Evolutionary conservation across 2,888 invertebrate species (phyloP), one percentile per base, ranked within the genome.

Genomic region (Drosophila anomelani): DNA sequence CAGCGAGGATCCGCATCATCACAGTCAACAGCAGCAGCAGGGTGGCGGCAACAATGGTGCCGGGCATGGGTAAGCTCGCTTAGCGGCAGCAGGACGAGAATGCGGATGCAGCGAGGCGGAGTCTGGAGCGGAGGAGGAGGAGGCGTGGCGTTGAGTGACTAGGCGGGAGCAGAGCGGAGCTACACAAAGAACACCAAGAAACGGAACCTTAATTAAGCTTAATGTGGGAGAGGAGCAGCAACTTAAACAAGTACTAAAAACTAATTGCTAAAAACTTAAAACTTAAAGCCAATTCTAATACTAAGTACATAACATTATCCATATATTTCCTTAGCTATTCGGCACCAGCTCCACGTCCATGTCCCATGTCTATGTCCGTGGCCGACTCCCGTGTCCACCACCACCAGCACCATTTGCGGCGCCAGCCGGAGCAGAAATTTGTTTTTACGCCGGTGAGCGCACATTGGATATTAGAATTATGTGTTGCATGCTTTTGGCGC

Each of bases 1-100:
- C 70, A 90, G 81, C 67, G 92, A 92, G 39, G 92, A 92, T 57
- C 83, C 81, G 59, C 78, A 78, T 57, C 75, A 74, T n/a, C 75
- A 64, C 43, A 80, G 77, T 60, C 77, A 71, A 51, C 78, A 81
- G 38, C 82, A 81, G 38, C 82, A 79, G 46, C 82, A 79, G 46
- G 89, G 77, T 73, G 78, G 79, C 55, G 80, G 84, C 60, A 85
- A 78, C 41, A 88, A 81, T 70, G 83, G 87, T 41, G 79, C 90
- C 68, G 79, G 83, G 71, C 91, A 91, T 67, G 91, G 91, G 76
- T 91, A 91, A 91, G 64, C 61, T 23, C 39, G 9, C 32, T 34
- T n/a, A 6, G 15, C 15, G 10, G 29, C 43, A 26, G 63, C 64
- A 43, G 38, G 17, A 36, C 53, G 20, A 17, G 46, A 38, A 29